A percentile compares a stretch with the other conserved stretches of the same genome.
Conservation (phyloP, 2,113 vertebrate genomes). For the Silurus meridionalis region DNA sequence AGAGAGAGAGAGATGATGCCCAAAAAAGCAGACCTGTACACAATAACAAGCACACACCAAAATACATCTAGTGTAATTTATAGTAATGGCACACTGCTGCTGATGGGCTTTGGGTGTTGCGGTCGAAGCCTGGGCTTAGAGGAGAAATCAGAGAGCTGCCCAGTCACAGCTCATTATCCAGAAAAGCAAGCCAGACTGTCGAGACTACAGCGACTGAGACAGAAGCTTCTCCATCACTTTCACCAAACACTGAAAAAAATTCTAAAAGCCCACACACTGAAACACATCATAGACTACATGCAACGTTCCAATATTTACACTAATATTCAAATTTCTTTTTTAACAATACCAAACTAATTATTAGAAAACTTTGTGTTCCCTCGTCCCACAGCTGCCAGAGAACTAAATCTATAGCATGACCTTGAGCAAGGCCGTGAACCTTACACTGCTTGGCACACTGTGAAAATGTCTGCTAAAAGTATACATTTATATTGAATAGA, state of each 20-base stretch:
- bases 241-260: not conserved
- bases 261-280: not conserved
- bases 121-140: constrained; percentile 26
- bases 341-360: not conserved
- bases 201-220: not conserved
- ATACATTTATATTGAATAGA: not conserved
- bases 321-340: not conserved
- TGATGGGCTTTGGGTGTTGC: constrained; percentile 35
- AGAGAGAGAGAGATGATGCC: not conserved
- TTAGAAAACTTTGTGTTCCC: not conserved
- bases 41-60: constrained; percentile 8
- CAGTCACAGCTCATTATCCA: constrained; percentile 35
- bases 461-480: not conserved
- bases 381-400: not conserved
- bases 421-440: not conserved
- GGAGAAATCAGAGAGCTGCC: constrained; percentile 36
- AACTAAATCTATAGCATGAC: not conserved
- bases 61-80: constrained; percentile 48
- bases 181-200: constrained; percentile 24
- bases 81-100: constrained; percentile 44
- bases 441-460: not conserved
- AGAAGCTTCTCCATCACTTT: not conserved
- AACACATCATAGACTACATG: not conserved
- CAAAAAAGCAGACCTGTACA: not conserved
- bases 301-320: not conserved